These are phyloP conservation scores for Dermolepida albohirtum DNA, from an alignment of 2,888 invertebrate genomes.

Conservation along the genomic window DNA sequence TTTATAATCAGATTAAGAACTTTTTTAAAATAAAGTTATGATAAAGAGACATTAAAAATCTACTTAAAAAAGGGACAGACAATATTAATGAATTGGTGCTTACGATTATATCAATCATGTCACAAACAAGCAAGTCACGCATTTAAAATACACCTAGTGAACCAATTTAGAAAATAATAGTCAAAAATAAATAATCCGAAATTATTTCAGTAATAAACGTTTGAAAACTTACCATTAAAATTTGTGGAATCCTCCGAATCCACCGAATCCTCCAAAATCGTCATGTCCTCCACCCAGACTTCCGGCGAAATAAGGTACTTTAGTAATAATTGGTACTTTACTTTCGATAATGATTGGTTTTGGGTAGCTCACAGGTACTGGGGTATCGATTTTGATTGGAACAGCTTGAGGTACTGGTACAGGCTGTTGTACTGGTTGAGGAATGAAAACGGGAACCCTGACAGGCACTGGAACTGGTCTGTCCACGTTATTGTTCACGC, in stretches of 20 bases:
- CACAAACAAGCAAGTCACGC: no score
- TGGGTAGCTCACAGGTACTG: constrained; percentile 36
- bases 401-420: constrained; percentile 39
- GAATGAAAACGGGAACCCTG: constrained; percentile 35
- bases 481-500: constrained; percentile 39
- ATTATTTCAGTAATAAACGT: background rate
- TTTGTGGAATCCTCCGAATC: constrained; percentile 39
- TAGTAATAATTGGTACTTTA: constrained; percentile 40
- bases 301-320: constrained; percentile 42
- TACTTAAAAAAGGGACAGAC: no score
- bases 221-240: constrained; percentile 2
- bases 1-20: no score
- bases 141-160: no score
- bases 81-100: no score
- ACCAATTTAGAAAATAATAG: background rate
- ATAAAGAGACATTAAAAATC: no score
- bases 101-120: no score
- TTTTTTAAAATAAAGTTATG: no score
- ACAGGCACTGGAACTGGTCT: constrained; percentile 43
- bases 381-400: constrained; percentile 40
- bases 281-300: constrained; percentile 33
- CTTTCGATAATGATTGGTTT: constrained; percentile 39
- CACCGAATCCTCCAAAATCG: constrained; percentile 42
- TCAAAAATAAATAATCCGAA: background rate
- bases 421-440: constrained; percentile 35